These are phyloP conservation scores for Agapornis canus DNA, from an alignment of 2,797 vertebrate genomes.

Conservation along the genomic window DNA sequence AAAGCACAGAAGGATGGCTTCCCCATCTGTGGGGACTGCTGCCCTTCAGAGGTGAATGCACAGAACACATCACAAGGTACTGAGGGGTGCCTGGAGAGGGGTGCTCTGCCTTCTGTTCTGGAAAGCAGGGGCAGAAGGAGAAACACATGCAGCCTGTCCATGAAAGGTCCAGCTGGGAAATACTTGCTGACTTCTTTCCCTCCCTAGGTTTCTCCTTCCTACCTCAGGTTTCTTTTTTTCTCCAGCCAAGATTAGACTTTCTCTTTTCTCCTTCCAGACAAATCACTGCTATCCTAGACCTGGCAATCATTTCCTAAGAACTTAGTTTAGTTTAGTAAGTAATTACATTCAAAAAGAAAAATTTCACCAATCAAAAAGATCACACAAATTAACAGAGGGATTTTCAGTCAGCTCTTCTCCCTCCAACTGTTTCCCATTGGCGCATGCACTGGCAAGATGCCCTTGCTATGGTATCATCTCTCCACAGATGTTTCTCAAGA, in stretches of 20 bases:
- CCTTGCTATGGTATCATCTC: background rate
- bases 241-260: background rate
- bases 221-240: background rate
- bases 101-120: background rate
- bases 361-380: background rate
- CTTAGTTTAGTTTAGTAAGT: background rate
- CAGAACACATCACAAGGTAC: background rate
- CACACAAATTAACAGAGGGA: background rate
- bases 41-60: background rate
- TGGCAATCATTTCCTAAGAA: background rate
- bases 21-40: background rate
- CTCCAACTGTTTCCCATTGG: background rate
- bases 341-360: background rate
- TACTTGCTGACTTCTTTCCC: background rate
- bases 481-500: background rate
- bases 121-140: background rate
- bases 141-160: background rate
- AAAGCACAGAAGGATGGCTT: background rate
- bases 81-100: fast-evolving
- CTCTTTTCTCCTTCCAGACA: background rate
- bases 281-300: background rate
- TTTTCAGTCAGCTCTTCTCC: background rate
- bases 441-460: background rate
- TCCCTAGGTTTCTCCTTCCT: background rate
- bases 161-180: background rate